Percentiles rank a stretch among this genome's conserved stretches.
phyloP scores from a whole-genome alignment of 2,888 invertebrate genomes.

The Calliopum simillimum region DNA sequence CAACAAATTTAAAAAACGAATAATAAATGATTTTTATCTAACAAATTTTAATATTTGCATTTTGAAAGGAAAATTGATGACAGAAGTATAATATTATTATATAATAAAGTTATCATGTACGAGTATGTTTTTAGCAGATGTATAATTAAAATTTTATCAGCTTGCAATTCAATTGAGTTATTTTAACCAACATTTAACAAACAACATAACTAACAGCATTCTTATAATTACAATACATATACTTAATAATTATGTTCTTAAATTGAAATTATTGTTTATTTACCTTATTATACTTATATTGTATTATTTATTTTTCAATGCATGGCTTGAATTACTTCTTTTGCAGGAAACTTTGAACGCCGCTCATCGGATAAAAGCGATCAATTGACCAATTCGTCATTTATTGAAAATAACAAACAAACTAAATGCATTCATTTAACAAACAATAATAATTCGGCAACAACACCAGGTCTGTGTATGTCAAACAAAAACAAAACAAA shows the following conservation, averaged over 20 bases:
- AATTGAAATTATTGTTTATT: constrained; percentile 21
- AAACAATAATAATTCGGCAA: constrained; percentile 67
- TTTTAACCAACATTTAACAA: no score
- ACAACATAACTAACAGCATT: no score
- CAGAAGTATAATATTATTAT: no score
- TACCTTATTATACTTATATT: constrained; percentile 30
- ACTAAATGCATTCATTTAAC: constrained; percentile 67
- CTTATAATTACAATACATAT: constrained; percentile 24
- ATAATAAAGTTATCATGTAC: no score
- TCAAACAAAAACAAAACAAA: constrained; percentile 44
- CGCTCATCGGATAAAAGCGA: constrained; percentile 68
- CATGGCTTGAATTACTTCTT: constrained; percentile 68
- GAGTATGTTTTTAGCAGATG: no score
- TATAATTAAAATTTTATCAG: no score
- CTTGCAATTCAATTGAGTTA: no score
- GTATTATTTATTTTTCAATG: constrained; percentile 55
- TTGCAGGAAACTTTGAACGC: constrained; percentile 67
- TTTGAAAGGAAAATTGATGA: no score
- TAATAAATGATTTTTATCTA: no score
- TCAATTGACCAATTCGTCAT: constrained; percentile 66
- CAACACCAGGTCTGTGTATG: constrained; percentile 68
- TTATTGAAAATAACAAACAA: constrained; percentile 66
- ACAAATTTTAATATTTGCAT: no score
- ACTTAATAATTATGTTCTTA: neutral
- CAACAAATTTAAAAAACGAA: no score